Evolutionary conservation across 2,888 invertebrate genomes (phyloP), one percentile per base, ranked within the genome.

Genomic region (Raillietiella orientalis): DNA sequence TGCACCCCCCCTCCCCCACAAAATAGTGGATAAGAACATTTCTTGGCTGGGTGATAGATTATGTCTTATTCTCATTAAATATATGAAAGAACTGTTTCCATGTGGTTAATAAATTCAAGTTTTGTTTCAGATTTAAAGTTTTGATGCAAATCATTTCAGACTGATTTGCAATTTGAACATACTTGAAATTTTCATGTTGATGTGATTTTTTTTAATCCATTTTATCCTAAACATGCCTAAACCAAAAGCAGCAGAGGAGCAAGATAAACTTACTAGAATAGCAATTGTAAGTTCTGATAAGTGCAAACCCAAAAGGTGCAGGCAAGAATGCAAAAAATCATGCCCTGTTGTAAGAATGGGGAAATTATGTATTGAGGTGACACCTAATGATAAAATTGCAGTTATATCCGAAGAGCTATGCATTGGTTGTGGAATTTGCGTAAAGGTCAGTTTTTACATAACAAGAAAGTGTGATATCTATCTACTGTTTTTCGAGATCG

Each of bases 271-370:
- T 41, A 93, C 87, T 28, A 66, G 90, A 54, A 90, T 93, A 47
- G 90, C 93, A 33, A 90, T 93, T 40, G 87, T 93, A 33, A 90
- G 77, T 49, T 66, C 70, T 36, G 96, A 96, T 53, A 79, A 84
- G 43, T 96, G 96, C 51, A 96, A 96, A 48, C 96, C 96, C 2
- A 96, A 96, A 51, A 60, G 90, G 58, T 96, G 96, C 53, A 65
- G 87, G 29, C 90, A 93, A 48, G 90, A 93, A 43, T 96, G 96
- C 53, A 96, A 96, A 46, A 77, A 82, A 42, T 77, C 79, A 27
- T 99, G 96, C 49, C 96, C 96, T 2, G 93, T 96, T 29, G 90
- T 90, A 31, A 63, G 93, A 36, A 90, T 90, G 82, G 96, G 93
- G 43, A 96, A 96, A 50, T 60, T 93, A 21, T 99, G 96, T 47